Conservation (phyloP, 2,888 invertebrate species). For the Nasonovia ribisnigri region DNA sequence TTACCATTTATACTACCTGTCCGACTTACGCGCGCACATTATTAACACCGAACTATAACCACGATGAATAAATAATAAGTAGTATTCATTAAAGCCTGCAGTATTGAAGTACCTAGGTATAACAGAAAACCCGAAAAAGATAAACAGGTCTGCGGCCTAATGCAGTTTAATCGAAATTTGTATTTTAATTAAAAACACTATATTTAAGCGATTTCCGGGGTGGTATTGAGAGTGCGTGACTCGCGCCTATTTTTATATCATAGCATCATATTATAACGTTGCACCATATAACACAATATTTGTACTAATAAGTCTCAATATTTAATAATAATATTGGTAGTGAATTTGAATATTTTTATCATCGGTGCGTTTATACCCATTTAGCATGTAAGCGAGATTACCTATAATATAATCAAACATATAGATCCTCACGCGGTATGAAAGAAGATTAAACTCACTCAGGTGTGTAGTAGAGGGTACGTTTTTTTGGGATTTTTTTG, state of each 20-base stretch:
- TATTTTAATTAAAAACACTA: conserved; percentile 5
- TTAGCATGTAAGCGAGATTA: neutral
- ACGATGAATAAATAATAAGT: conserved; percentile 16
- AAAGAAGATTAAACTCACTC: neutral
- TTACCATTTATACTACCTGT: conserved; percentile 8
- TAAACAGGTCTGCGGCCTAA: conserved; percentile 4
- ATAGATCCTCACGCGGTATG: neutral
- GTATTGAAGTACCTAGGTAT: neutral
- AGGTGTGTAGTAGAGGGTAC: neutral
- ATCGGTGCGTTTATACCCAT: neutral
- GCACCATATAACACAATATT: neutral
- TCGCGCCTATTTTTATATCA: neutral
- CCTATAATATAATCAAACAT: neutral
- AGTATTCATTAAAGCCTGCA: neutral
- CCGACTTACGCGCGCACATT: conserved; percentile 14
- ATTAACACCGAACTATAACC: neutral
- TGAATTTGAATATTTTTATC: neutral
- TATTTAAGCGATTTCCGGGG: neutral
- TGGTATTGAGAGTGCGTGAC: neutral
- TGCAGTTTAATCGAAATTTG: neutral
- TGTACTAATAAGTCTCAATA: neutral
- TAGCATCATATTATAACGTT: neutral
- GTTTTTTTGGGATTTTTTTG: neutral
- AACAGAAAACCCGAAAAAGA: neutral
- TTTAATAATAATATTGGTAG: neutral